These are phyloP conservation scores for Hirtodrosophila histrioides DNA, from an alignment of 2,888 invertebrate genomes.

Conservation along the genomic window DNA sequence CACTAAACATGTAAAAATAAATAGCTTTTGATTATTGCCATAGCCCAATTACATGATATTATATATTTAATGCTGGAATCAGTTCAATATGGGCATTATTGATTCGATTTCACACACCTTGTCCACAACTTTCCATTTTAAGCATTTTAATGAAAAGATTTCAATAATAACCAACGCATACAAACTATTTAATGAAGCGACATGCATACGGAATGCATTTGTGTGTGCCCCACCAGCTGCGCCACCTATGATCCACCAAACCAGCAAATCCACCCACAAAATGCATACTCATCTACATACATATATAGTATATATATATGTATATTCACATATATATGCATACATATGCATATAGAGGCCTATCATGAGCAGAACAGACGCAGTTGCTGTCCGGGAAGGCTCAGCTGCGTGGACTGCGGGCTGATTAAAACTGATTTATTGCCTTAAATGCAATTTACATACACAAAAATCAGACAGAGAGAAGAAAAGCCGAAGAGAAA, in stretches of 20 bases:
- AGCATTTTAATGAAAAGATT: slow-evolving; percentile 60
- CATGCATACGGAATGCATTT: slow-evolving; percentile 47
- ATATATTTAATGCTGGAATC: too few species aligned
- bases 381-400: slow-evolving; percentile 36
- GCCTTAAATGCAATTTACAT: slow-evolving; percentile 78
- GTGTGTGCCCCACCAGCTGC: slow-evolving; percentile 29
- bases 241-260: slow-evolving; percentile 12
- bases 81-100: too few species aligned
- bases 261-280: not conserved
- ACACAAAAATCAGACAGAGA: slow-evolving; percentile 54
- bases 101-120: not conserved
- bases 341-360: slow-evolving; percentile 35
- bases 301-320: not conserved
- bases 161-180: slow-evolving; percentile 42
- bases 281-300: not conserved
- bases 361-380: slow-evolving; percentile 52
- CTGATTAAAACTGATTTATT: slow-evolving; percentile 79
- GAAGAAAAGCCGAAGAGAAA: slow-evolving; percentile 32
- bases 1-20: too few species aligned
- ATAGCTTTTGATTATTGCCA: too few species aligned
- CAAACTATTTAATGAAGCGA: slow-evolving; percentile 64
- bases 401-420: slow-evolving; percentile 66
- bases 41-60: too few species aligned
- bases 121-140: slow-evolving; percentile 34
- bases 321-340: not conserved